Conservation (phyloP, 1,140 invertebrate genomes). For the Cataglyphis hispanica region DNA sequence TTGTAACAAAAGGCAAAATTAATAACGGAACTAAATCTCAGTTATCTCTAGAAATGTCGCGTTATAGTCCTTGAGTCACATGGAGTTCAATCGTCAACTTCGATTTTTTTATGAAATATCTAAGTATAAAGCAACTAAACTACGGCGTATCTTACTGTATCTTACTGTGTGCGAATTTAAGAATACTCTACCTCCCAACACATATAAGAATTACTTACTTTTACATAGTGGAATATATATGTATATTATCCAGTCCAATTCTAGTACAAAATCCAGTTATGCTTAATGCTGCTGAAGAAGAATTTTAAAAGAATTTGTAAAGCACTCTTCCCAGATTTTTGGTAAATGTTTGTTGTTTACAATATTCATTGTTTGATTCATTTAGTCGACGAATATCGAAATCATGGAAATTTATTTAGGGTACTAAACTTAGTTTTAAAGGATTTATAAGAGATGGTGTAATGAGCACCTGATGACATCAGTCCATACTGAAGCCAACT, state of each 20-base stretch:
- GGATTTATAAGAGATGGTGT: constrained; percentile 4
- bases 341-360: constrained; percentile 25
- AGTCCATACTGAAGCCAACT: not conserved
- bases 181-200: not conserved
- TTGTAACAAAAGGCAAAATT: not conserved
- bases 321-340: constrained; percentile 15
- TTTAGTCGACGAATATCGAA: constrained; percentile 16
- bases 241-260: not conserved
- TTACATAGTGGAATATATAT: not conserved
- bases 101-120: no score
- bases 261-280: not conserved
- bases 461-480: not conserved
- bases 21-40: constrained; percentile 1
- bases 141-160: not conserved
- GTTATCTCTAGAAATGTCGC: not conserved
- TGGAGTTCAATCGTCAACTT: not conserved
- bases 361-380: constrained; percentile 11
- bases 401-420: not conserved
- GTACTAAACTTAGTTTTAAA: not conserved
- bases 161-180: not conserved
- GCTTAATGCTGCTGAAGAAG: constrained; percentile 10
- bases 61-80: not conserved
- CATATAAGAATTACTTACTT: not conserved
- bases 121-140: not conserved
- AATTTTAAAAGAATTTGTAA: constrained; percentile 21